Conservation (phyloP, 2,113 vertebrate genomes). For the Aphelocoma coerulescens region DNA sequence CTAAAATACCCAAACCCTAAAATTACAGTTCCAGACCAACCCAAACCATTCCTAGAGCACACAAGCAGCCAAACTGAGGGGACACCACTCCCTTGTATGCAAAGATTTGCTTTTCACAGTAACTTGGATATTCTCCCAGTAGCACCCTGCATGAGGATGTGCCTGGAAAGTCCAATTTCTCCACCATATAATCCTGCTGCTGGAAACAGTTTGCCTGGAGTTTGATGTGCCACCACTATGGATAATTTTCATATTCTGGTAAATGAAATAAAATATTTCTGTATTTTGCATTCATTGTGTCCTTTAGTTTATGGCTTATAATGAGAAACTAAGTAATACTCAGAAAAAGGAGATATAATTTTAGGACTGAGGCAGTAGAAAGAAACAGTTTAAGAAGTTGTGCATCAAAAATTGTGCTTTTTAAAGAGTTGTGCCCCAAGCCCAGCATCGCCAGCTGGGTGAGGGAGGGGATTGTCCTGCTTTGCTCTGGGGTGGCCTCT, state of each 20-base stretch:
- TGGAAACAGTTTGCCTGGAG: background rate
- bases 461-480: background rate
- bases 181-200: background rate
- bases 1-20: background rate
- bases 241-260: background rate
- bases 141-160: background rate
- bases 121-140: background rate
- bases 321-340: background rate
- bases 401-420: background rate
- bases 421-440: background rate
- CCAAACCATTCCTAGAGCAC: background rate
- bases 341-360: background rate
- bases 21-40: background rate
- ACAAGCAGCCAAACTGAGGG: background rate
- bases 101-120: background rate
- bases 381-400: background rate
- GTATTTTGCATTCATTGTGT: background rate
- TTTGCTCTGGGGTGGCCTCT: background rate
- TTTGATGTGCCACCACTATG: background rate
- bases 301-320: background rate
- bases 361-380: fast-evolving
- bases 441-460: background rate
- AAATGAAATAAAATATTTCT: background rate
- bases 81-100: background rate
- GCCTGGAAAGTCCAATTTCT: background rate